Conservation (phyloP, 2,113 vertebrate genomes). For the Prinia subflava region DNA sequence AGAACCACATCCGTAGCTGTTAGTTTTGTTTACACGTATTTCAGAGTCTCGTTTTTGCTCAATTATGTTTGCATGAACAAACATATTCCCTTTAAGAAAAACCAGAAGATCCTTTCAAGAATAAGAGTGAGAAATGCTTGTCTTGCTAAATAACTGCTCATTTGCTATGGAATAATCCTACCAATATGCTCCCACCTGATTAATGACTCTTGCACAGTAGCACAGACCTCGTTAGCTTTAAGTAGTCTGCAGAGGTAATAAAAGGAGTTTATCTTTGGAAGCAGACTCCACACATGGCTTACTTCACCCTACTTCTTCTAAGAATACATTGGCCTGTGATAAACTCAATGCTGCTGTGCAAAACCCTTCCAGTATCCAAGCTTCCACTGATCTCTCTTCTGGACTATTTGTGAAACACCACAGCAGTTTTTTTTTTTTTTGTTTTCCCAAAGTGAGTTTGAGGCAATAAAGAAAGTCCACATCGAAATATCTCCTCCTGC, state of each 20-base stretch:
- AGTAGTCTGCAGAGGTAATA: background rate
- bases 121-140: background rate
- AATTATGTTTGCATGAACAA: background rate
- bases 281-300: background rate
- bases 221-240: background rate
- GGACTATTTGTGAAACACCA: background rate
- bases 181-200: background rate
- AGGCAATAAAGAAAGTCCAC: background rate
- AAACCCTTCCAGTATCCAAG: background rate
- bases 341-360: background rate
- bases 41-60: background rate
- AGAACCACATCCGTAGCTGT: background rate
- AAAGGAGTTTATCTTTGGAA: background rate
- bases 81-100: background rate
- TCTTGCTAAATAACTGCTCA: background rate
- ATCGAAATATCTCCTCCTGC: background rate
- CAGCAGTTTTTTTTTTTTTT: background rate
- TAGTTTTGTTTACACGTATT: background rate
- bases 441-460: background rate
- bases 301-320: background rate
- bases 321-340: background rate
- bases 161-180: background rate
- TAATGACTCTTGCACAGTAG: background rate
- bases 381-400: background rate
- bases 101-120: background rate